phyloP scores from a whole-genome alignment of 37 sponge, comb jelly and placozoan species.

The Halisarca cf. caerulea region DNA sequence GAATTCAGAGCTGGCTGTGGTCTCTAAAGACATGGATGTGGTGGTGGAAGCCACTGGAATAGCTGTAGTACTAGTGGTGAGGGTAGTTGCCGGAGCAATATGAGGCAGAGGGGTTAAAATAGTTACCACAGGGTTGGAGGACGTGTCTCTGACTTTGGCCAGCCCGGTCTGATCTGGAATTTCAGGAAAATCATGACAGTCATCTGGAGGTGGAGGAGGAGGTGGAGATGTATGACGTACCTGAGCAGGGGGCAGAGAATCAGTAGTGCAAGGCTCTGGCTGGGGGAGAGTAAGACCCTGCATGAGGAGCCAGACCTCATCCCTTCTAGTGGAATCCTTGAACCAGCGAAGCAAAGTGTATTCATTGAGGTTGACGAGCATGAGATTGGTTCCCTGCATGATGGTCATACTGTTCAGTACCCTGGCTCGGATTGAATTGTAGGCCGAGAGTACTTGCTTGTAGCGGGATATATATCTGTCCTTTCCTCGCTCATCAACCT shows the following conservation, averaged over 20 bases:
- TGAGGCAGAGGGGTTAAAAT: background rate
- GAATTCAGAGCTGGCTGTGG: too few species aligned
- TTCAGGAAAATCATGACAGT: slow-evolving; percentile 7
- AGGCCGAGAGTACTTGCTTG: slow-evolving; percentile 14
- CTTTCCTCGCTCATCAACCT: slow-evolving; percentile 22
- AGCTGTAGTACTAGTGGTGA: background rate
- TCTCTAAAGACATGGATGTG: too few species aligned
- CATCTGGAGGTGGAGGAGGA: slow-evolving; percentile 29
- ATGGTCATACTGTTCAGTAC: background rate
- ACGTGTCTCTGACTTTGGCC: background rate
- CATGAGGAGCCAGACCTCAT: background rate
- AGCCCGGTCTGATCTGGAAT: slow-evolving; percentile 22
- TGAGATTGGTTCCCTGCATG: slow-evolving; percentile 13
- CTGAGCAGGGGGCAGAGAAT: slow-evolving; percentile 1
- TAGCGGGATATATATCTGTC: background rate
- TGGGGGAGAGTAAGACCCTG: slow-evolving; percentile 12
- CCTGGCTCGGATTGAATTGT: slow-evolving; percentile 11
- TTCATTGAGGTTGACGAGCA: slow-evolving; percentile 2
- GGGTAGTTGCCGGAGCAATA: background rate
- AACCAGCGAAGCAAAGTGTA: slow-evolving; percentile 3
- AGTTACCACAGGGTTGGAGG: background rate
- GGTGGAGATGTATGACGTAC: slow-evolving; percentile 5
- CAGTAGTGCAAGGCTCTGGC: background rate
- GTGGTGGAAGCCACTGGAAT: background rate
- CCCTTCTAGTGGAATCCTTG: background rate